Conservation (phyloP, 35 echinoderm and acorn worm species). For the Ophiothrix spiculata region DNA sequence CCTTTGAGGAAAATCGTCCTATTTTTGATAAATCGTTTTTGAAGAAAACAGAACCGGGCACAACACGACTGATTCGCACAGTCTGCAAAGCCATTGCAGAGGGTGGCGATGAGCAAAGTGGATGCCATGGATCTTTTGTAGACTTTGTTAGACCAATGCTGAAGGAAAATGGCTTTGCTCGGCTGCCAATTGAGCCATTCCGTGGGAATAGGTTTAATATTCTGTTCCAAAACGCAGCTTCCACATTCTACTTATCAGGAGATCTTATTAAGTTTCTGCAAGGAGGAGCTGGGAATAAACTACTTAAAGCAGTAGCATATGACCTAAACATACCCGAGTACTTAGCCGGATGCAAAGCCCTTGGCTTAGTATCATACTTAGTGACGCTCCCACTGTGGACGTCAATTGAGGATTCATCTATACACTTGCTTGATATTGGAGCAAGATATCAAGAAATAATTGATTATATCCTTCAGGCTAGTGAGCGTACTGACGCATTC, state of each 20-base stretch:
- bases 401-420: neutral
- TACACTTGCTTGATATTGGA: conserved; percentile 6
- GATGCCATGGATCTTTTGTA: conserved; percentile 23
- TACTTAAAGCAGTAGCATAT: conserved; percentile 1
- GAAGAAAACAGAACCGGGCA: conserved; percentile 32
- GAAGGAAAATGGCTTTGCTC: neutral
- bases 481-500: neutral
- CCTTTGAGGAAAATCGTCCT: neutral
- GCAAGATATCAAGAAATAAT: neutral
- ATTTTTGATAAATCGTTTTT: conserved; percentile 21
- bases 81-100: conserved; percentile 40
- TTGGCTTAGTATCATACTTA: conserved; percentile 15
- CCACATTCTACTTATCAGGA: neutral
- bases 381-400: neutral
- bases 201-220: conserved; percentile 16
- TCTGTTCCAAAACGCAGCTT: conserved; percentile 7
- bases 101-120: conserved; percentile 42
- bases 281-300: neutral
- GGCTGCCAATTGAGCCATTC: conserved; percentile 8
- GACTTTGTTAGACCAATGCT: too few relatives aligned
- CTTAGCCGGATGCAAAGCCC: conserved; percentile 28
- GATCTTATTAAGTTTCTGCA: conserved; percentile 9
- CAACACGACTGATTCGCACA: conserved; percentile 51
- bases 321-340: conserved; percentile 1
- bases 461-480: neutral